Evolutionary conservation across 2,797 vertebrate genomes (phyloP).

Genomic region (Protonibea diacanthus): DNA sequence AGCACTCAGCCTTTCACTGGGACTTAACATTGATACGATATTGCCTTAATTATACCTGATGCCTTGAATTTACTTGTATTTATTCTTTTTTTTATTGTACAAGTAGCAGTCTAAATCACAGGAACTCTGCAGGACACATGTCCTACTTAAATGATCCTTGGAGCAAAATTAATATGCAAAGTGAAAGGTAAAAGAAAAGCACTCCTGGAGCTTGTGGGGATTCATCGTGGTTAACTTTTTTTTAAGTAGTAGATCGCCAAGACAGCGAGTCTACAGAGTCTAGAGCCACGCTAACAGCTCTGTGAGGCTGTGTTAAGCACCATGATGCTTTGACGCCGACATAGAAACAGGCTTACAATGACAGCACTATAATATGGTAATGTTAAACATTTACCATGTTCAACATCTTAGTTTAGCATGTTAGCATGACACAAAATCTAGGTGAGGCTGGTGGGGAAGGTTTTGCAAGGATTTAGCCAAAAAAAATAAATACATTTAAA

Average conservation of each 20-base stretch:
- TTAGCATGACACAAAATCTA: neutral
- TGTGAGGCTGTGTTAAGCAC: neutral
- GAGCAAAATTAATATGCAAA: neutral
- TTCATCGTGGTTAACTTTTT: constrained; percentile 2
- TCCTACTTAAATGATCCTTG: neutral
- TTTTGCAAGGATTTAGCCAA: neutral
- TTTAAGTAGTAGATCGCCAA: neutral
- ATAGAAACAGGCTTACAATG: neutral
- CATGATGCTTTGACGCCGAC: neutral
- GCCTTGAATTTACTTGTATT: neutral
- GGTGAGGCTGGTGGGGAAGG: neutral
- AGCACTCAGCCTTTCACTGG: neutral
- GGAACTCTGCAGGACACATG: constrained; percentile 3
- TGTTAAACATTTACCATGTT: neutral
- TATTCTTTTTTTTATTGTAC: neutral
- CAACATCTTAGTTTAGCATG: neutral
- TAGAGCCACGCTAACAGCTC: neutral
- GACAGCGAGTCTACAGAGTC: neutral
- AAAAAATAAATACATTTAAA: neutral
- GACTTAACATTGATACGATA: neutral
- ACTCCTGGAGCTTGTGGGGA: neutral
- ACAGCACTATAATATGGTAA: neutral
- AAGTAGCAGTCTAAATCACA: neutral
- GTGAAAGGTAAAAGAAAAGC: neutral
- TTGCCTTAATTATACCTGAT: neutral